Percentiles rank a stretch among this genome's conserved stretches.
phyloP scores from a whole-genome alignment of 2,797 vertebrate species.

The Acrocephalus scirpaceus region DNA sequence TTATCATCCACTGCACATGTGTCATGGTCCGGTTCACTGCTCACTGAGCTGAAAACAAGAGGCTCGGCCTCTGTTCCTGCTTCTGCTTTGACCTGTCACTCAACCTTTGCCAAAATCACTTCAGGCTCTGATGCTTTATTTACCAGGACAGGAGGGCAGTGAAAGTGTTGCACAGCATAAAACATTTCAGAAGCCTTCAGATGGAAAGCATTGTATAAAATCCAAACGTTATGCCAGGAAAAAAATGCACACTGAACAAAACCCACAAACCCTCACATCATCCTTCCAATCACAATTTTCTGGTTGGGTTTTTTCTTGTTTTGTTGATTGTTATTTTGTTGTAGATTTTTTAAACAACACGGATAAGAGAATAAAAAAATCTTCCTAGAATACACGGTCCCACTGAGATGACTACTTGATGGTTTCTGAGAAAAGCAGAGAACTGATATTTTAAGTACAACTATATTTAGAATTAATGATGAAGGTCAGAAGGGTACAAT shows the following conservation, averaged over 20 bases:
- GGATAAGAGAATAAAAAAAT: not conserved
- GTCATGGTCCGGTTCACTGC: not conserved
- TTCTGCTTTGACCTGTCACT: constrained; percentile 25
- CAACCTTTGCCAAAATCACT: constrained; percentile 24
- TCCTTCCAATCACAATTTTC: not conserved
- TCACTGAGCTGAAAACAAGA: constrained; percentile 10
- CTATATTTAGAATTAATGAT: not conserved
- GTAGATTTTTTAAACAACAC: not conserved
- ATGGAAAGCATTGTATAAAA: not conserved
- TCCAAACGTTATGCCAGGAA: not conserved
- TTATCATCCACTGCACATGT: not conserved
- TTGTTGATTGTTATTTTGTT: not conserved
- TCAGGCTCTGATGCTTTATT: constrained; percentile 25
- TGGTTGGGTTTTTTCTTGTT: not conserved
- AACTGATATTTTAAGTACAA: not conserved
- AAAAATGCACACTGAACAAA: not conserved
- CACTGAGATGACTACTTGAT: not conserved
- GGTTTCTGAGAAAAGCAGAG: not conserved
- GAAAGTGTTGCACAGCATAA: not conserved
- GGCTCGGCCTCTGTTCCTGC: not conserved
- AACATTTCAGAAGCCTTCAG: not conserved
- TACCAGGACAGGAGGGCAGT: not conserved
- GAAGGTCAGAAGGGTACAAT: not conserved
- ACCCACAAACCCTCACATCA: not conserved
- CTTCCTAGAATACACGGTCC: not conserved